Conservation (phyloP, 2,888 invertebrate genomes). For the Mythimna impura region DNA sequence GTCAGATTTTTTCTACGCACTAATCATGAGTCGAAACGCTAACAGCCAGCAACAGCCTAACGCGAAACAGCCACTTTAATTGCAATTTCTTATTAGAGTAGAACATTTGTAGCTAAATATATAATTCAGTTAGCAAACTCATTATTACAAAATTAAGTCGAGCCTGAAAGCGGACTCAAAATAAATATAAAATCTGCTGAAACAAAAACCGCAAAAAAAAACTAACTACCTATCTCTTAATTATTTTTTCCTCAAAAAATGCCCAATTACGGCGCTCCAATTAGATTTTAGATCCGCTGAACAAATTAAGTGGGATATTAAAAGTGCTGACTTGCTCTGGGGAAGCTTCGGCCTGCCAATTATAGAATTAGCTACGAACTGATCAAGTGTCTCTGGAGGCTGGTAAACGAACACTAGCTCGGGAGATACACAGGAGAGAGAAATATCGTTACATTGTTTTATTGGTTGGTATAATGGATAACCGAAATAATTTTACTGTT, state of each 20-base stretch:
- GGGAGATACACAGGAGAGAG: neutral
- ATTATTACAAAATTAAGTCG: neutral
- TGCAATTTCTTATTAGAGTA: neutral
- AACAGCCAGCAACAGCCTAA: no score
- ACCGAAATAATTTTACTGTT: neutral
- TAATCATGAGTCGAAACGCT: neutral
- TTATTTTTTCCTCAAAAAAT: constrained; percentile 47
- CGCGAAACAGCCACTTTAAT: neutral
- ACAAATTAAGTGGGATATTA: constrained; percentile 58
- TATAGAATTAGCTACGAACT: constrained; percentile 57
- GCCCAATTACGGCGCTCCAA: constrained; percentile 48
- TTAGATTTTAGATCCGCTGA: constrained; percentile 52
- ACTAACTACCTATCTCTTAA: constrained; percentile 31
- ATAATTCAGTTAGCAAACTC: neutral
- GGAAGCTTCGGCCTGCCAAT: constrained; percentile 57
- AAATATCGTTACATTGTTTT: neutral
- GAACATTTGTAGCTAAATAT: neutral
- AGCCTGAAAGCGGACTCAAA: constrained; percentile 9
- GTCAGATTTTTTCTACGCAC: neutral
- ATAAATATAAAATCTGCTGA: constrained; percentile 11
- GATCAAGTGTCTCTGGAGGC: constrained; percentile 54
- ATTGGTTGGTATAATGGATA: neutral
- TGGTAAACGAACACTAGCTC: constrained; percentile 24
- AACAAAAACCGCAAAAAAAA: constrained; percentile 27
- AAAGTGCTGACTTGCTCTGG: constrained; percentile 57